These are phyloP conservation scores for Zaprionus nigranus DNA, from an alignment of 1,140 invertebrate species.

Conservation along the genomic window DNA sequence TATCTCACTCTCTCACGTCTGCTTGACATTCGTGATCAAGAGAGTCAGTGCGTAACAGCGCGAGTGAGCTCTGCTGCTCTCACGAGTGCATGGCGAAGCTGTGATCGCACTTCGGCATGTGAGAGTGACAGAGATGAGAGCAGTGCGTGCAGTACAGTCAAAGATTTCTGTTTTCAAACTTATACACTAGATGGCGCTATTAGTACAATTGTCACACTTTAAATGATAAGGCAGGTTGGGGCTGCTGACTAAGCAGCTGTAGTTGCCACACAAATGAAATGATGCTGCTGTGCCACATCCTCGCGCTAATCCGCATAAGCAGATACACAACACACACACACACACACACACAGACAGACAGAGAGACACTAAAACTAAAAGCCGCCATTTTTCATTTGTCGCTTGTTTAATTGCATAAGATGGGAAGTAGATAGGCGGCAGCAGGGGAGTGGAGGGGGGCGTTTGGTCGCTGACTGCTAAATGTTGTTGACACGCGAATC, in stretches of 20 bases:
- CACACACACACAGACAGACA: constrained; percentile 11
- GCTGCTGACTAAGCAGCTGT: neutral
- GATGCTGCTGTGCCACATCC: constrained; percentile 33
- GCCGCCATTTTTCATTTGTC: constrained; percentile 63
- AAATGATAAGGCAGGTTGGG: neutral
- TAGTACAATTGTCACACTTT: neutral
- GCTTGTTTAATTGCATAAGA: constrained; percentile 65
- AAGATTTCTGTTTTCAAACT: neutral
- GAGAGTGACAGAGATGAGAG: too few species aligned
- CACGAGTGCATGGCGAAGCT: too few species aligned
- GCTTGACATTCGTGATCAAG: too few species aligned
- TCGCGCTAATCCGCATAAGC: constrained; percentile 32
- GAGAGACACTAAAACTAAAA: constrained; percentile 44
- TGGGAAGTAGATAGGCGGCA: constrained; percentile 22
- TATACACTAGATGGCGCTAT: neutral
- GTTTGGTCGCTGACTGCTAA: constrained; percentile 49
- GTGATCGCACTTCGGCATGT: too few species aligned
- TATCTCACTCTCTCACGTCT: too few species aligned
- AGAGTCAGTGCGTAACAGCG: too few species aligned
- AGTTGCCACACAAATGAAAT: constrained; percentile 16
- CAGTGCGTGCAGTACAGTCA: neutral
- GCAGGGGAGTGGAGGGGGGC: neutral
- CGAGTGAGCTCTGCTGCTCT: neutral
- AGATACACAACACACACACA: constrained; percentile 2
- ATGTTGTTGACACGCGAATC: constrained; percentile 70